Percentiles rank a stretch among this genome's conserved stretches.
These are phyloP conservation scores for Trachelus stipa DNA, from an alignment of 2,888 invertebrate species.

Conservation along the genomic window DNA sequence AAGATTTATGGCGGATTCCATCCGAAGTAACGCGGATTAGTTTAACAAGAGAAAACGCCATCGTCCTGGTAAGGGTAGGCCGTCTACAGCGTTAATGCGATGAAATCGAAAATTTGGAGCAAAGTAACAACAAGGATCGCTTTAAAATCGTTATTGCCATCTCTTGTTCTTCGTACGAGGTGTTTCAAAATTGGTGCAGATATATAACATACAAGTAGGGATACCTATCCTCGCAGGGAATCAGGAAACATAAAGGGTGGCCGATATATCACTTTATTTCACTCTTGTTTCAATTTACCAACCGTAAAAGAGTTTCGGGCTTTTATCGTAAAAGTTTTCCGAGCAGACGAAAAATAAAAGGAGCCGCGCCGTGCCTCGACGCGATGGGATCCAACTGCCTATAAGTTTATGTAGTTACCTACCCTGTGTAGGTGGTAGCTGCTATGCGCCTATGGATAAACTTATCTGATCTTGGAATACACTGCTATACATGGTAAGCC, in stretches of 20 bases:
- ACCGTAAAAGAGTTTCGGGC: slow-evolving; percentile 44
- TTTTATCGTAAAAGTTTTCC: slow-evolving; percentile 47
- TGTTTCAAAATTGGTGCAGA: not conserved
- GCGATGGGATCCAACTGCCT: slow-evolving; percentile 7
- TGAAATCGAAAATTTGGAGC: not conserved
- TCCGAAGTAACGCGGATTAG: not conserved
- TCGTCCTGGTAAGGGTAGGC: not conserved
- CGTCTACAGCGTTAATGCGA: not conserved
- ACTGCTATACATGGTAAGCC: not conserved
- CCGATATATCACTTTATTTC: slow-evolving; percentile 39
- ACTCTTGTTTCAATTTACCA: slow-evolving; percentile 48
- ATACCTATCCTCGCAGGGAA: not conserved
- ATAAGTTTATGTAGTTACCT: not conserved
- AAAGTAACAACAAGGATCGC: not conserved
- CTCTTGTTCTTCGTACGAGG: not conserved
- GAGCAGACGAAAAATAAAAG: slow-evolving; percentile 14
- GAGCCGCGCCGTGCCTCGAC: not conserved
- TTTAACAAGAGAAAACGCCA: not conserved
- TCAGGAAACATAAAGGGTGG: not conserved
- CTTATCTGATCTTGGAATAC: not conserved
- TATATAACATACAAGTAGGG: not conserved
- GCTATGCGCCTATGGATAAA: not conserved
- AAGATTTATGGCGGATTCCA: slow-evolving; percentile 1
- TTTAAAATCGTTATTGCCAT: not conserved
- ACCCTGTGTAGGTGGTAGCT: not conserved